A percentile compares a stretch with the other conserved stretches of the same genome.
phyloP scores from a whole-genome alignment of 2,113 vertebrate genomes.

The Tachycineta bicolor region DNA sequence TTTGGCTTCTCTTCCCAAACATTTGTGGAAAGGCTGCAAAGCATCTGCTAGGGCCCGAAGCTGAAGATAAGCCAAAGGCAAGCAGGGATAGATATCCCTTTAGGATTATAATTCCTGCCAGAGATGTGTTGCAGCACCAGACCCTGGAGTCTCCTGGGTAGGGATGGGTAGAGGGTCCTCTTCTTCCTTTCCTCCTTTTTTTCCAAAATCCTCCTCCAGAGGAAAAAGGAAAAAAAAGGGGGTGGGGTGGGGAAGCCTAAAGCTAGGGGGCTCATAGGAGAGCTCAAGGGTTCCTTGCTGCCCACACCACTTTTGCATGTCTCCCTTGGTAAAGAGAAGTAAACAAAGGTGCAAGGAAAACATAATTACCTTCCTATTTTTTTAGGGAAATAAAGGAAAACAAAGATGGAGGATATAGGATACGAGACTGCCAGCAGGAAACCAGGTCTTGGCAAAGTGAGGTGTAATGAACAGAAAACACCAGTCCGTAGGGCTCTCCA shows the following conservation, averaged over 20 bases:
- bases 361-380: neutral
- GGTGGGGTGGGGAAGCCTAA: neutral
- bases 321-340: neutral
- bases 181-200: neutral
- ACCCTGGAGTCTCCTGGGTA: neutral
- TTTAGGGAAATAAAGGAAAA: constrained; percentile 26
- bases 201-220: neutral
- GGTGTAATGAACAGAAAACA: constrained; percentile 65
- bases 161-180: neutral
- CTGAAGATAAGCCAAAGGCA: neutral
- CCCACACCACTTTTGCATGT: neutral
- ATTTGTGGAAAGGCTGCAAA: constrained; percentile 46
- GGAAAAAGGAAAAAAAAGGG: neutral
- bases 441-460: neutral
- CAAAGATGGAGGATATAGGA: neutral
- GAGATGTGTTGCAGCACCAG: neutral
- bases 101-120: neutral
- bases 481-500: neutral
- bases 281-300: neutral
- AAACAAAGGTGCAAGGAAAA: neutral
- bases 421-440: constrained; percentile 47
- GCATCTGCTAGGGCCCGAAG: constrained; percentile 7
- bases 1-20: constrained; percentile 55
- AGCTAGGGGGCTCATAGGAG: neutral
- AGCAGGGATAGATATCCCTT: neutral